These are phyloP conservation scores for Sebastes vulpes DNA, from an alignment of 2,797 vertebrate genomes.

Conservation along the genomic window DNA sequence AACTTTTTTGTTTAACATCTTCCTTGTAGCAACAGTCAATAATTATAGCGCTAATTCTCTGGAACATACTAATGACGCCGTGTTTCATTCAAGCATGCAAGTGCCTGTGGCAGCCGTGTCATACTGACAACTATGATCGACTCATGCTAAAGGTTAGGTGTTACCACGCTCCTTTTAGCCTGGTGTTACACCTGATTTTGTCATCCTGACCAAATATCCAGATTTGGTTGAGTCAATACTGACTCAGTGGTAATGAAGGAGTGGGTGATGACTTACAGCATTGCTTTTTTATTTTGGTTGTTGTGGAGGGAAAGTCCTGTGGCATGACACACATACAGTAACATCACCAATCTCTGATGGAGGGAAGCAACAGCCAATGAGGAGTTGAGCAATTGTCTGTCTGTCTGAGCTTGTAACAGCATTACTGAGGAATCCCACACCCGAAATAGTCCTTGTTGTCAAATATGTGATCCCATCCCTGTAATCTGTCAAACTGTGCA, in stretches of 20 bases:
- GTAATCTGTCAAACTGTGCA: background rate
- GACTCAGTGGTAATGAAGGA: constrained; percentile 25
- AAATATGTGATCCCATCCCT: background rate
- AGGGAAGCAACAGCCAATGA: background rate
- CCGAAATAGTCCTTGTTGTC: background rate
- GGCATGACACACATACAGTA: background rate
- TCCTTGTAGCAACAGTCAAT: background rate
- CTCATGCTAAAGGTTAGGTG: constrained; percentile 26
- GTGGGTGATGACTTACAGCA: constrained; percentile 1
- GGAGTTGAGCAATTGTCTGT: background rate
- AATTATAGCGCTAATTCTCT: constrained; percentile 6
- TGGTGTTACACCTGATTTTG: background rate
- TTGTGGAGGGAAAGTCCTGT: constrained; percentile 8
- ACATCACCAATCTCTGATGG: background rate
- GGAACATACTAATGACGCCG: constrained; percentile 18
- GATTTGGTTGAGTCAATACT: constrained; percentile 12
- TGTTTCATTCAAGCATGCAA: constrained; percentile 26
- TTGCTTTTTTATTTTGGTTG: background rate
- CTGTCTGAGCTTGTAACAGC: background rate
- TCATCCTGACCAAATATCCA: constrained; percentile 13
- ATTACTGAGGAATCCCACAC: background rate
- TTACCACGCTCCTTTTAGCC: constrained; percentile 25
- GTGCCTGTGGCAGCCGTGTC: constrained; percentile 13
- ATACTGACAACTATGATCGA: constrained; percentile 5
- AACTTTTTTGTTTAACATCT: background rate